A percentile compares a stretch with the other conserved stretches of the same genome.
Evolutionary conservation across 1,140 invertebrate genomes (phyloP).

Genomic region (Nixonia krombeini): DNA sequence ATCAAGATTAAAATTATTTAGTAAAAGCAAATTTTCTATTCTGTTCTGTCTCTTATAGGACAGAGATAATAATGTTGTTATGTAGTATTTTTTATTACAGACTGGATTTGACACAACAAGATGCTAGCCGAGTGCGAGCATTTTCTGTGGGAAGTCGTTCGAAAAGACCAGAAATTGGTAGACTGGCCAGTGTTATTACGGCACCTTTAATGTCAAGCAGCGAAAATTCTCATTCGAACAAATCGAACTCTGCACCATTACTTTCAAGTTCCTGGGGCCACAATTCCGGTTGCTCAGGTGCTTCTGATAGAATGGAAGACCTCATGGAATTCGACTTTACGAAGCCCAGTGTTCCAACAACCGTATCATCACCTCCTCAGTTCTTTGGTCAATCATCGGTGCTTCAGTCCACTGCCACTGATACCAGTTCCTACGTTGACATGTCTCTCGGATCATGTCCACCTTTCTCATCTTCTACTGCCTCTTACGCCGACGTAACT

Average conservation of each 20-base stretch:
- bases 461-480: slow-evolving; percentile 53
- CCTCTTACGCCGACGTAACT: slow-evolving; percentile 71
- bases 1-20: neutral
- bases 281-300: slow-evolving; percentile 70
- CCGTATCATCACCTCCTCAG: slow-evolving; percentile 57
- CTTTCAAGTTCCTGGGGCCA: slow-evolving; percentile 72
- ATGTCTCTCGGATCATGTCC: slow-evolving; percentile 71
- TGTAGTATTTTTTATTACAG: slow-evolving; percentile 54
- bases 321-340: slow-evolving; percentile 87
- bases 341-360: slow-evolving; percentile 64
- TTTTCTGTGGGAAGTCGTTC: slow-evolving; percentile 80
- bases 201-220: slow-evolving; percentile 73
- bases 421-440: slow-evolving; percentile 74
- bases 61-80: slow-evolving; percentile 3
- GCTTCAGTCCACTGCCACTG: slow-evolving; percentile 65
- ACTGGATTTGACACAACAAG: slow-evolving; percentile 65
- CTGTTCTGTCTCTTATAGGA: neutral
- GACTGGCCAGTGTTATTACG: slow-evolving; percentile 71
- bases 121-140: slow-evolving; percentile 74
- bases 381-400: slow-evolving; percentile 59
- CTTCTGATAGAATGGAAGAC: slow-evolving; percentile 79
- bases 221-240: slow-evolving; percentile 63
- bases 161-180: slow-evolving; percentile 69
- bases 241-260: slow-evolving; percentile 68
- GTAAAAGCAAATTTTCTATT: neutral